These are phyloP conservation scores for Cephalopachus bancanus DNA, from an alignment of 2,797 vertebrate species.

Conservation along the genomic window DNA sequence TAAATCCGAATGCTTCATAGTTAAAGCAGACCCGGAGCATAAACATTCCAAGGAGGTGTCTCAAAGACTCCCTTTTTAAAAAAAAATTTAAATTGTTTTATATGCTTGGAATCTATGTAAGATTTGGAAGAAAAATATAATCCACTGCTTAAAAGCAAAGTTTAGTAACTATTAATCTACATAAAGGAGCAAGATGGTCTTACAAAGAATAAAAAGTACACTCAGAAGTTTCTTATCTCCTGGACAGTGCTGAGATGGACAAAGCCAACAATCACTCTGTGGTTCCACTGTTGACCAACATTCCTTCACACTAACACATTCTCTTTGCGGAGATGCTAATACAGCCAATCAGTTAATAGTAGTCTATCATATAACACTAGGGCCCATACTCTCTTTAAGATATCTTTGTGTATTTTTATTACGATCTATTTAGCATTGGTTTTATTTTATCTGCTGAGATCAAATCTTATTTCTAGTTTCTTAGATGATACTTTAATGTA, in stretches of 20 bases:
- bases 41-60: conserved; percentile 17
- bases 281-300: neutral
- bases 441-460: conserved; percentile 6
- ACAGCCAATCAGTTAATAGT: neutral
- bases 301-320: neutral
- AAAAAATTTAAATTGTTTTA: neutral
- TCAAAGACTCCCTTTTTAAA: neutral
- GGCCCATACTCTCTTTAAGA: neutral
- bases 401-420: conserved; percentile 34
- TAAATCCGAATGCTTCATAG: conserved; percentile 8
- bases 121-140: neutral
- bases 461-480: conserved; percentile 47
- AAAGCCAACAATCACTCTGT: neutral
- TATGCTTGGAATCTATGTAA: conserved; percentile 36
- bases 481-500: conserved; percentile 43
- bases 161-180: conserved; percentile 44
- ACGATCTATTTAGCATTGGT: neutral
- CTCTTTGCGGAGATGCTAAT: conserved; percentile 33
- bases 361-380: neutral
- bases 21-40: neutral
- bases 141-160: conserved; percentile 4
- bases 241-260: neutral
- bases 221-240: neutral
- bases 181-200: neutral
- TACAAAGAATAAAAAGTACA: neutral